Conservation (phyloP, 2,888 invertebrate species). For the Charanyca ferruginea region DNA sequence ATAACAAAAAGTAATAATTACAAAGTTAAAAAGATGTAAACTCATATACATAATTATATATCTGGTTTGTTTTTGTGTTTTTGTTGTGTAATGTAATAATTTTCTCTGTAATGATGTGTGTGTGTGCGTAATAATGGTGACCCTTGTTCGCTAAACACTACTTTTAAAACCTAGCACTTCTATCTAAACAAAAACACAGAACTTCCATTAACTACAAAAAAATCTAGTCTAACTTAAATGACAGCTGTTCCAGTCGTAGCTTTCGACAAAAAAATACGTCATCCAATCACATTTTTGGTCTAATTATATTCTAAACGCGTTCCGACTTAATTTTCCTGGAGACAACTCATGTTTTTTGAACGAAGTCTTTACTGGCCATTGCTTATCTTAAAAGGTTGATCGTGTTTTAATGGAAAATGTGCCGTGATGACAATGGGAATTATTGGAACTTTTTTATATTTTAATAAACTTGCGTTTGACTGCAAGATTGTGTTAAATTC, state of each 20-base stretch:
- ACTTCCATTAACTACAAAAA: constrained; percentile 16
- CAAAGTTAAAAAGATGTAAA: too few relatives aligned
- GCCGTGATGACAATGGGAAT: constrained; percentile 34
- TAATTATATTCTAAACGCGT: constrained; percentile 57
- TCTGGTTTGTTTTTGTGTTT: too few relatives aligned
- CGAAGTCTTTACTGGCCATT: constrained; percentile 40
- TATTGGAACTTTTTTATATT: not conserved
- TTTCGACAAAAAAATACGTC: constrained; percentile 17
- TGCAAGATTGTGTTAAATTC: too few relatives aligned
- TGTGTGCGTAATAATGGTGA: too few relatives aligned
- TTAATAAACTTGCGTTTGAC: too few relatives aligned
- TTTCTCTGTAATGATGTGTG: too few relatives aligned
- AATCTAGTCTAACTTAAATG: constrained; percentile 2
- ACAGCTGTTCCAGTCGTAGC: not conserved
- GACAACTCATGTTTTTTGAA: constrained; percentile 56
- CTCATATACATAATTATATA: too few relatives aligned
- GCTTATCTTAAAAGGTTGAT: constrained; percentile 59
- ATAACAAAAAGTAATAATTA: too few relatives aligned
- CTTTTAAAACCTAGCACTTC: not conserved
- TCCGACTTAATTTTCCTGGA: constrained; percentile 49
- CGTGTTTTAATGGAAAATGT: constrained; percentile 44
- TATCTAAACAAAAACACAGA: constrained; percentile 2
- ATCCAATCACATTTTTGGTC: constrained; percentile 18
- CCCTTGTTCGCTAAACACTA: not conserved
- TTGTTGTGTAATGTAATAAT: too few relatives aligned